These are phyloP conservation scores for Schizotus pectinicornis DNA, from an alignment of 2,888 invertebrate species.

Conservation along the genomic window DNA sequence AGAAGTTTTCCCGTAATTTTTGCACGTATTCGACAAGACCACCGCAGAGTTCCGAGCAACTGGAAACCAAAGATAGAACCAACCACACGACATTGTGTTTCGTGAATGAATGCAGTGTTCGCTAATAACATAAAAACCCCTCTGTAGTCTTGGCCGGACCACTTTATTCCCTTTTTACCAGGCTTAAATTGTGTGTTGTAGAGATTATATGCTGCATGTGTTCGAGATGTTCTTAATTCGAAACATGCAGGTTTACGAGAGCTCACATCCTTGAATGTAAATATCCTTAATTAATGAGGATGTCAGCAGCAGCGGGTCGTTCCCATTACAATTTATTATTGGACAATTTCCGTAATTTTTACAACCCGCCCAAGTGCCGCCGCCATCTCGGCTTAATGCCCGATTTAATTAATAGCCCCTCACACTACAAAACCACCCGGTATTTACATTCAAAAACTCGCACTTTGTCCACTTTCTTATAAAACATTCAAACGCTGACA, in stretches of 20 bases:
- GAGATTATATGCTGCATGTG: conserved; percentile 13
- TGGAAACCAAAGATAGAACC: conserved; percentile 19
- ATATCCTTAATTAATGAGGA: conserved; percentile 40
- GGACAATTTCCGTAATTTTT: background rate
- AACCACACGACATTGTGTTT: conserved; percentile 3
- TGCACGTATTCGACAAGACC: conserved; percentile 26
- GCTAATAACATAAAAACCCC: conserved; percentile 16
- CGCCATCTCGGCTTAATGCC: background rate
- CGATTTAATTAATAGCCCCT: too few relatives aligned
- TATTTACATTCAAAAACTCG: too few relatives aligned
- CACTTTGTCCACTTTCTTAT: too few relatives aligned
- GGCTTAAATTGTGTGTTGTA: conserved; percentile 7
- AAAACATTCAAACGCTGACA: too few relatives aligned
- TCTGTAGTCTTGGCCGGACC: background rate
- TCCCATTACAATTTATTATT: background rate
- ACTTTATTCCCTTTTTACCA: conserved; percentile 1
- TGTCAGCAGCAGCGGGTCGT: conserved; percentile 23
- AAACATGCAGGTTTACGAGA: conserved; percentile 32
- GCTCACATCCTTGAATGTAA: conserved; percentile 41
- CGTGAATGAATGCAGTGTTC: conserved; percentile 30
- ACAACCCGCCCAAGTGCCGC: background rate
- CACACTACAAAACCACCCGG: too few relatives aligned
- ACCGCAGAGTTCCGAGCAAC: conserved; percentile 18
- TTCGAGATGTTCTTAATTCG: conserved; percentile 21
- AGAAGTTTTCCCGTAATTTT: conserved; percentile 12